Evolutionary conservation across 2,888 invertebrate species (phyloP).

Genomic region (Rhagophthalmus giganteus): DNA sequence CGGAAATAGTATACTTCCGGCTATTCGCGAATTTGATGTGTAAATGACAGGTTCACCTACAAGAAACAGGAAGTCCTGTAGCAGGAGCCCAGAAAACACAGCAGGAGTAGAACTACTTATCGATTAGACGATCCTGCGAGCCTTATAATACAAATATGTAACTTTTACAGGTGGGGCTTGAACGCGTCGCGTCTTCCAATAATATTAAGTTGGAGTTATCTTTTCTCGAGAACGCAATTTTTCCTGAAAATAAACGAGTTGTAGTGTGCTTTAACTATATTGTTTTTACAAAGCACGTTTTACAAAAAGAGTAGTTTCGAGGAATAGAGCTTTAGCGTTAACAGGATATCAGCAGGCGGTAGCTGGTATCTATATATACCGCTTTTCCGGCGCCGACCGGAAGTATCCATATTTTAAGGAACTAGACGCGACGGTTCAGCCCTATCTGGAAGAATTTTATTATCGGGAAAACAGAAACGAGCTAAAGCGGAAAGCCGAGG

Average conservation of each 20-base stretch:
- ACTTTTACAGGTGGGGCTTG: constrained; percentile 17
- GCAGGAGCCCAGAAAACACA: constrained; percentile 42
- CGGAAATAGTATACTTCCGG: too few species aligned
- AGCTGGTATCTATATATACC: too few species aligned
- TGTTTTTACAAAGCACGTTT: constrained; percentile 22
- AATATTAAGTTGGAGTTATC: neutral
- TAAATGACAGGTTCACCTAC: constrained; percentile 45
- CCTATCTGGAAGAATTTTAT: constrained; percentile 37
- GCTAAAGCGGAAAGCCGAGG: constrained; percentile 1
- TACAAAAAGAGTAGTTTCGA: constrained; percentile 48
- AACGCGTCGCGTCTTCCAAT: neutral
- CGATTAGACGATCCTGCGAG: constrained; percentile 14
- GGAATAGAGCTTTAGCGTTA: constrained; percentile 43
- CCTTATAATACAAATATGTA: constrained; percentile 5
- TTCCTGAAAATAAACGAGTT: constrained; percentile 31
- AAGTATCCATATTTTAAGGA: constrained; percentile 35
- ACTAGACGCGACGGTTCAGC: constrained; percentile 34
- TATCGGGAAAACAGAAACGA: constrained; percentile 35
- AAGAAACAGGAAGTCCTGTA: constrained; percentile 48
- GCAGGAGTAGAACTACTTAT: constrained; percentile 22
- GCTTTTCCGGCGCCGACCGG: constrained; percentile 7
- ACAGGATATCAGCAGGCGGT: constrained; percentile 37
- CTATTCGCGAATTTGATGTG: constrained; percentile 15
- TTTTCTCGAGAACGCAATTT: constrained; percentile 9
- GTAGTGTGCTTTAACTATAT: constrained; percentile 40